Evolutionary conservation across 2,888 invertebrate species (phyloP).

Genomic region (Dastarcus helophoroides): DNA sequence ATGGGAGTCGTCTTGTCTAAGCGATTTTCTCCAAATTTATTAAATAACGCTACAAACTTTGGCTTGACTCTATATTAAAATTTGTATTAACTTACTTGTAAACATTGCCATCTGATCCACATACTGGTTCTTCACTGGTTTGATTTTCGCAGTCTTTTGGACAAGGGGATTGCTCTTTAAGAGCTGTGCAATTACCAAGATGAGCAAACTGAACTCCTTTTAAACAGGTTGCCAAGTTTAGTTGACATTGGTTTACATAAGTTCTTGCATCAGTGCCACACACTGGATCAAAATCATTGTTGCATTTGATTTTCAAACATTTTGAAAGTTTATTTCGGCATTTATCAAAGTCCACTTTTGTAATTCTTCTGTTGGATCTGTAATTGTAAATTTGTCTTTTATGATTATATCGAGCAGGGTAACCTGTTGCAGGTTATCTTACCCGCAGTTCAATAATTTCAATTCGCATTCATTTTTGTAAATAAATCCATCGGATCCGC

Average conservation of each 20-base stretch:
- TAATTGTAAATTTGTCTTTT: neutral
- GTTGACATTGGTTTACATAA: constrained; percentile 70
- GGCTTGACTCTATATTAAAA: too few relatives aligned
- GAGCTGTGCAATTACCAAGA: constrained; percentile 72
- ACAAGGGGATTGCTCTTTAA: constrained; percentile 53
- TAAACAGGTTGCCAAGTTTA: constrained; percentile 76
- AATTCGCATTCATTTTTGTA: constrained; percentile 84
- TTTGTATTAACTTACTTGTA: constrained; percentile 48
- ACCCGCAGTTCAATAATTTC: constrained; percentile 83
- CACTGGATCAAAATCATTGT: constrained; percentile 62
- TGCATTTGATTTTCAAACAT: constrained; percentile 62
- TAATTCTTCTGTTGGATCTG: neutral
- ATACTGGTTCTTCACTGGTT: constrained; percentile 59
- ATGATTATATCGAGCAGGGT: neutral
- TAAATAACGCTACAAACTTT: too few relatives aligned
- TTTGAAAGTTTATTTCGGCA: constrained; percentile 63
- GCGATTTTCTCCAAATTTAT: neutral
- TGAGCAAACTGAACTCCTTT: constrained; percentile 81
- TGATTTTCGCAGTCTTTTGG: constrained; percentile 47
- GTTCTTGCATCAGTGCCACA: constrained; percentile 83
- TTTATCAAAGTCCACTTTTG: constrained; percentile 64
- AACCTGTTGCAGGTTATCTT: constrained; percentile 19
- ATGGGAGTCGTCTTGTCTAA: neutral
- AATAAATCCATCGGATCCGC: constrained; percentile 81
- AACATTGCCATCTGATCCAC: constrained; percentile 83